Evolutionary conservation across 2,888 invertebrate species (phyloP).

Genomic region (Chloromyia formosa): DNA sequence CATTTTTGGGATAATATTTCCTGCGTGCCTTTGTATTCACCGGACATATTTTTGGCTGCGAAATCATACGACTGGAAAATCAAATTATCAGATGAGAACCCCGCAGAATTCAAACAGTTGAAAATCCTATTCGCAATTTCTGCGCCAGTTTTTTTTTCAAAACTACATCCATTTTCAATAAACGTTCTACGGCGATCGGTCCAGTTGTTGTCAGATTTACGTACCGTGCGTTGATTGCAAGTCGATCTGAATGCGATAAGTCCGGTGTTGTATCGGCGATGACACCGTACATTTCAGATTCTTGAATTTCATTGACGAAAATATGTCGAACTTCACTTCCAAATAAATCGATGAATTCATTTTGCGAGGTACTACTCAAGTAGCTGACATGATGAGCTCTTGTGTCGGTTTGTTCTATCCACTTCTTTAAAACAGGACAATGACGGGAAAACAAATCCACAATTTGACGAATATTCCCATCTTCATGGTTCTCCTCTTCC

Average conservation of each 20-base stretch:
- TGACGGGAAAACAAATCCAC: too few species aligned
- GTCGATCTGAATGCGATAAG: background rate
- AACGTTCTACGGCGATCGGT: background rate
- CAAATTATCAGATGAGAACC: background rate
- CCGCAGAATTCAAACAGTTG: background rate
- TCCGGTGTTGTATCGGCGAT: slow-evolving; percentile 3
- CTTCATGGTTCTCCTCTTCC: too few species aligned
- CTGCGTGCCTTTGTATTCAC: too few species aligned
- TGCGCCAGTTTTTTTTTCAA: background rate
- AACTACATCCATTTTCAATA: background rate
- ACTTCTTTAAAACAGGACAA: too few species aligned
- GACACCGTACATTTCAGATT: background rate
- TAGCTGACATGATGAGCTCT: background rate
- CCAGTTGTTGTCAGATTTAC: background rate
- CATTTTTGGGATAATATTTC: too few species aligned
- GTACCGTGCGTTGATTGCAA: background rate
- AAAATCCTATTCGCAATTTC: background rate
- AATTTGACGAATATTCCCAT: too few species aligned
- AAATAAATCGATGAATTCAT: background rate
- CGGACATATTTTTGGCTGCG: too few species aligned
- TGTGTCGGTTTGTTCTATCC: too few species aligned
- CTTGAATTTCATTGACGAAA: background rate
- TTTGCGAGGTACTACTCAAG: background rate
- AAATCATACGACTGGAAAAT: background rate
- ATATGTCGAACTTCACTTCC: background rate